These are phyloP conservation scores for Gracilinanus agilis DNA, from an alignment of 2,113 vertebrate genomes.

Conservation along the genomic window DNA sequence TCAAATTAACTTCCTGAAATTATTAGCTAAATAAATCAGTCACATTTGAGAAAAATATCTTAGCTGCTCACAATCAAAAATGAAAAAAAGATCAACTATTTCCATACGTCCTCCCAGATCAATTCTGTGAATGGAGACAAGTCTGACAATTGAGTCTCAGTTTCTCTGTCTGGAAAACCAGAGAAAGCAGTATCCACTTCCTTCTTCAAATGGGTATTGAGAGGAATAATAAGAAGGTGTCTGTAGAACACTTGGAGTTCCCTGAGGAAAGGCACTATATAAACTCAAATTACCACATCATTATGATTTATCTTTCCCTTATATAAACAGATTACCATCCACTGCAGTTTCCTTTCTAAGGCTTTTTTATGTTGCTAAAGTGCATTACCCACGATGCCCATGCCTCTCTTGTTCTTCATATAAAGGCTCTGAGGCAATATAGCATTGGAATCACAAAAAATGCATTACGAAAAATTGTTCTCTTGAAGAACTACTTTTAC, in stretches of 20 bases:
- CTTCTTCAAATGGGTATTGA: constrained; percentile 51
- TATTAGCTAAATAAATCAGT: background rate
- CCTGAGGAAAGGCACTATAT: constrained; percentile 49
- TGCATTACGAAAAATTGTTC: constrained; percentile 7
- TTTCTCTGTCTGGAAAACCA: constrained; percentile 19
- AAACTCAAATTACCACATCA: constrained; percentile 63
- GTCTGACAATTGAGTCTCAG: constrained; percentile 38
- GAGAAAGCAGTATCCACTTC: constrained; percentile 58
- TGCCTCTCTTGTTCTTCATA: constrained; percentile 40
- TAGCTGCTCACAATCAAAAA: too few relatives aligned
- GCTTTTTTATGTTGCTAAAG: constrained; percentile 34
- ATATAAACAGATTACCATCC: constrained; percentile 55
- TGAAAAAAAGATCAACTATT: constrained; percentile 41
- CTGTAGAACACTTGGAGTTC: constrained; percentile 38
- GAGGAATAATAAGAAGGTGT: constrained; percentile 29
- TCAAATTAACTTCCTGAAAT: background rate
- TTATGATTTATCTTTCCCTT: constrained; percentile 63
- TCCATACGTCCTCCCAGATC: background rate
- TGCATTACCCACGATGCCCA: constrained; percentile 46
- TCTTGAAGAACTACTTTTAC: constrained; percentile 44
- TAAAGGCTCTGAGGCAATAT: constrained; percentile 39
- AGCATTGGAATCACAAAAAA: constrained; percentile 40
- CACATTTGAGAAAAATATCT: background rate
- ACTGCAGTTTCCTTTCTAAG: constrained; percentile 51
- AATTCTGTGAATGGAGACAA: background rate